phyloP scores from a whole-genome alignment of 2,113 vertebrate species.

The Rhabdomys dilectus region DNA sequence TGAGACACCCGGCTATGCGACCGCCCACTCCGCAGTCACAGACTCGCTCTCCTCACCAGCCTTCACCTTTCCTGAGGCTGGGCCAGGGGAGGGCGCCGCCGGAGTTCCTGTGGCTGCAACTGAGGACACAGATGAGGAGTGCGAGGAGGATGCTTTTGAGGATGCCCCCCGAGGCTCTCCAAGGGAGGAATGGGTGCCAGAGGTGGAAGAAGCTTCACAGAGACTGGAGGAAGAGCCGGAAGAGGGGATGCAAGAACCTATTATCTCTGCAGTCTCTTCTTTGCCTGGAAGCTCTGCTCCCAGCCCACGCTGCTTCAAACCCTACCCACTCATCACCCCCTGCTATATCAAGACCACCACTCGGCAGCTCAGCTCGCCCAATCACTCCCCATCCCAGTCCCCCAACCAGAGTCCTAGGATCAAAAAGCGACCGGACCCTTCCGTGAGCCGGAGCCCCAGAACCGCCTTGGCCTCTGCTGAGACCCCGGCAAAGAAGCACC shows the following conservation, averaged over 20 bases:
- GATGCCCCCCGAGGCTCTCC: conserved; percentile 74
- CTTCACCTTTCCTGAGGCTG: conserved; percentile 49
- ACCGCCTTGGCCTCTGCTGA: neutral
- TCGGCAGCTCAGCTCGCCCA: conserved; percentile 95
- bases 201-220: neutral
- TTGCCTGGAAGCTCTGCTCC: conserved; percentile 85
- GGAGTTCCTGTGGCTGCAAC: neutral
- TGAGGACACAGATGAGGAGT: conserved; percentile 79
- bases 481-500: conserved; percentile 83
- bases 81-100: neutral
- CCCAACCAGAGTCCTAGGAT: conserved; percentile 93
- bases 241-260: neutral
- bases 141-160: conserved; percentile 78
- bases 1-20: neutral
- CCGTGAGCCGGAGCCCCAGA: conserved; percentile 33
- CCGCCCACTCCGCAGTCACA: neutral
- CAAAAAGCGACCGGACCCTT: conserved; percentile 85
- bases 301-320: conserved; percentile 90
- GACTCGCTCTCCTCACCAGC: conserved; percentile 9
- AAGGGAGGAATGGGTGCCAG: conserved; percentile 57
- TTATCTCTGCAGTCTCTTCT: neutral
- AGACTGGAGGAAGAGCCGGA: neutral
- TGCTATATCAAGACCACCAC: conserved; percentile 98
- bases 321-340: conserved; percentile 92
- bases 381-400: conserved; percentile 91